Evolutionary conservation across 2,888 invertebrate genomes (phyloP).

Genomic region (Trichopoda pennipes): DNA sequence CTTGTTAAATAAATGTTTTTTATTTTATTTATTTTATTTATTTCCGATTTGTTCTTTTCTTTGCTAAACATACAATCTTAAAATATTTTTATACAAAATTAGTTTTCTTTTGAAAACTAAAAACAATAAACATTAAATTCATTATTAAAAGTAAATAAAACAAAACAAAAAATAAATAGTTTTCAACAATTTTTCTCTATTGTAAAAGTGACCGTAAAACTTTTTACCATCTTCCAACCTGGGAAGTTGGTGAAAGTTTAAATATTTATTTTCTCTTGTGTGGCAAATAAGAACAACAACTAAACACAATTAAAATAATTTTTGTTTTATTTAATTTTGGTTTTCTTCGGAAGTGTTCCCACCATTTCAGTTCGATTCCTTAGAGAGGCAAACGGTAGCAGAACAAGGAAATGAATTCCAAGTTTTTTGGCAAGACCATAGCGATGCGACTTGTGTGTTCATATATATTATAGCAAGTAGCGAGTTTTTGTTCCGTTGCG

Average conservation of each 20-base stretch:
- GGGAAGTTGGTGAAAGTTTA: conserved; percentile 66
- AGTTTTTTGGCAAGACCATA: neutral
- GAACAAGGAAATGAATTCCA: conserved; percentile 9
- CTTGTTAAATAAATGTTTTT: too few relatives aligned
- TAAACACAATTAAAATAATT: conserved; percentile 62
- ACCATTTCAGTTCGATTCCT: neutral
- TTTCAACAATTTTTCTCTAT: conserved; percentile 38
- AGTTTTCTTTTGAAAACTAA: neutral
- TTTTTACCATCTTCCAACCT: conserved; percentile 64
- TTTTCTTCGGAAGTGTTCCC: neutral
- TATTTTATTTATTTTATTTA: too few relatives aligned
- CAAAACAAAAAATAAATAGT: conserved; percentile 33
- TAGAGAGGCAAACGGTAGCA: conserved; percentile 10
- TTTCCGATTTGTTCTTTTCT: too few relatives aligned
- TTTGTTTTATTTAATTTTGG: conserved; percentile 15
- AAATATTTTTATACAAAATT: too few relatives aligned
- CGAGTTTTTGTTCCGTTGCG: neutral
- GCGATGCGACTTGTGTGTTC: too few relatives aligned
- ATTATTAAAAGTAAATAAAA: conserved; percentile 41
- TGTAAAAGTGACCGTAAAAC: conserved; percentile 42
- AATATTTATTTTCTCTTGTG: conserved; percentile 44
- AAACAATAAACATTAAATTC: conserved; percentile 23
- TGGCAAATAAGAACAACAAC: conserved; percentile 57
- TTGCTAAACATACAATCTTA: too few relatives aligned
- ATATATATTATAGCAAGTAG: too few relatives aligned